These are phyloP conservation scores for Cygnus buccinator DNA, from an alignment of 2,113 vertebrate genomes.

Conservation along the genomic window DNA sequence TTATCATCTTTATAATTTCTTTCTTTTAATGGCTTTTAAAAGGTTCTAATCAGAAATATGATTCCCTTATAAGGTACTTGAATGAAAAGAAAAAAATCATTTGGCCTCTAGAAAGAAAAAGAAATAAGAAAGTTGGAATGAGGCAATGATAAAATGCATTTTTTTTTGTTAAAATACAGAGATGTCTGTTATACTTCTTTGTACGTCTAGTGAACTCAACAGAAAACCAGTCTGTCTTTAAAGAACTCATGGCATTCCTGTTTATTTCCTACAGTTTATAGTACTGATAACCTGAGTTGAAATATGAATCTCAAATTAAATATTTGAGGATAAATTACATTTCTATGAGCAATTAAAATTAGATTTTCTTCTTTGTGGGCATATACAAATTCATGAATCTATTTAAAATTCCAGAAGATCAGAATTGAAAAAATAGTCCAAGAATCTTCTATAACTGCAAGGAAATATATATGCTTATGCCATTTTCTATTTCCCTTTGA, in stretches of 20 bases:
- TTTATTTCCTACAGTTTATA: slow-evolving; percentile 4
- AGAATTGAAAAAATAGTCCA: slow-evolving; percentile 1
- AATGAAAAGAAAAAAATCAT: not conserved
- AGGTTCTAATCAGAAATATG: not conserved
- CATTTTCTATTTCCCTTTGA: not conserved
- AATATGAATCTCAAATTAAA: not conserved
- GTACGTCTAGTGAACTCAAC: not conserved
- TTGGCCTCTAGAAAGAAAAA: not conserved
- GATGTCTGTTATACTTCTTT: slow-evolving; percentile 11
- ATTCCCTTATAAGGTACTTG: not conserved
- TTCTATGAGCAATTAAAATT: not conserved
- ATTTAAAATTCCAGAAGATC: slow-evolving; percentile 10
- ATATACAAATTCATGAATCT: not conserved
- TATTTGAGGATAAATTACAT: not conserved
- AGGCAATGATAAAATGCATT: slow-evolving; percentile 30
- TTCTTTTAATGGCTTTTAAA: not conserved
- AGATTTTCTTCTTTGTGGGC: not conserved
- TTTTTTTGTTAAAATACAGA: not conserved
- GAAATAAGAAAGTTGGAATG: not conserved
- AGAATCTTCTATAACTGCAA: not conserved
- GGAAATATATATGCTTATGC: not conserved
- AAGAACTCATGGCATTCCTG: not conserved
- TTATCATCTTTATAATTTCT: not conserved
- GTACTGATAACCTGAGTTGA: slow-evolving; percentile 19
- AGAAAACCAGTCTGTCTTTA: not conserved